Base-by-base conservation (phyloP, 1,140 invertebrate genomes). In the Leptinotarsa lineolata region DNA sequence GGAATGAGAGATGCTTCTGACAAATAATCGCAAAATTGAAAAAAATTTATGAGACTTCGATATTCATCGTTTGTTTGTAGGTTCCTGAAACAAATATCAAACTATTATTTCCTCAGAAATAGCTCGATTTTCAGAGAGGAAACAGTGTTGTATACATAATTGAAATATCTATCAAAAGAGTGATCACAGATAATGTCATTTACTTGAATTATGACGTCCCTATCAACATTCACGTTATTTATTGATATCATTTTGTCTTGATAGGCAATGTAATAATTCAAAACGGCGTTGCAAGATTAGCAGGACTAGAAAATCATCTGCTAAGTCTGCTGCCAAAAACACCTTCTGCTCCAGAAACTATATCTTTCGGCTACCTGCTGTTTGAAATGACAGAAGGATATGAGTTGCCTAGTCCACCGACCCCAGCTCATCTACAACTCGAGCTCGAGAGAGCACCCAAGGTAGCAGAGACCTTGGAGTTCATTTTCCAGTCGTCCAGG, bases 321-420 rank as follows among this genome's bases (percentile, higher is more conserved):
- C 87, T 95, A n/a, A 92, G 93, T 0, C 90, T 93, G 21, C 88
- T 89, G 30, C 93, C 94, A 20, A 88, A 91, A 86, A 86, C 88
- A 59, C 88, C 89, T 24, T 88, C 88, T 63, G 89, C 89, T 8
- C 87, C 91, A 68, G 86, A 87, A 79, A 89, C 91, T 1, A 86
- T 96, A 70, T 93, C 91, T 73, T 94, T 97, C 81, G 90, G 90
- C 4, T 93, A 95, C 83, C 88, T 97, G 77, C 86, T 97, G 44
- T 96, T 94, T 85, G 94, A 97, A 87, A 97, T 97, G 95, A 92
- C 93, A 80, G 90, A 92, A 22, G 95, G 94, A 2, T 92, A 92
- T 76, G 94, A 95, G 80, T 85, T 96, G 63, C 89, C 90, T 75
- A 88, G 89, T 69, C 89, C 93, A 16, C 92, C 93, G 20, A 91